phyloP scores from a whole-genome alignment of 2,888 invertebrate species.

The Hesperia comma region DNA sequence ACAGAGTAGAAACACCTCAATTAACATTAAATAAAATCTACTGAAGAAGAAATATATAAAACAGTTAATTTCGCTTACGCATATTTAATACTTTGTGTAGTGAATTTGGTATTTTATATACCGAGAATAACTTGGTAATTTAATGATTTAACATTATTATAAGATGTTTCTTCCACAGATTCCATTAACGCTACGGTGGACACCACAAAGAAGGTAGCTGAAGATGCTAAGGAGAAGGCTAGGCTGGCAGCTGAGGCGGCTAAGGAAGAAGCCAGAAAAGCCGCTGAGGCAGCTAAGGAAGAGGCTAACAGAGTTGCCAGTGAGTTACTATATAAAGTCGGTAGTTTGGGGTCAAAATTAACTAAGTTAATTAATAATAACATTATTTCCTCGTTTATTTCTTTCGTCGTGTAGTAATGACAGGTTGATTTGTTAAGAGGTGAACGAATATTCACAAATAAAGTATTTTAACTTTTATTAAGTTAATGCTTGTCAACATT shows the following conservation, averaged over 20 bases:
- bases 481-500: too few relatives aligned
- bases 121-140: too few relatives aligned
- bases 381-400: too few relatives aligned
- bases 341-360: too few relatives aligned
- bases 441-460: too few relatives aligned
- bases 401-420: too few relatives aligned
- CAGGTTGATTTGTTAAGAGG: too few relatives aligned
- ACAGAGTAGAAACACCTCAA: background rate
- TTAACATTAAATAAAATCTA: background rate
- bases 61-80: background rate
- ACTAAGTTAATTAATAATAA: too few relatives aligned
- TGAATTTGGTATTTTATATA: background rate
- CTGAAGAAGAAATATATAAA: background rate
- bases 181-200: conserved; percentile 74
- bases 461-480: too few relatives aligned
- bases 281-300: conserved; percentile 69
- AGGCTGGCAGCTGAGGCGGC: conserved; percentile 68
- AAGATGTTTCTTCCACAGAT: conserved; percentile 55
- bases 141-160: background rate
- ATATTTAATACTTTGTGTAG: background rate
- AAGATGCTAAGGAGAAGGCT: conserved; percentile 76
- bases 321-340: conserved; percentile 48
- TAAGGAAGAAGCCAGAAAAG: conserved; percentile 66
- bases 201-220: conserved; percentile 75
- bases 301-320: conserved; percentile 75